These are phyloP conservation scores for Cantharis nigra DNA, from an alignment of 2,888 invertebrate genomes.

Conservation along the genomic window DNA sequence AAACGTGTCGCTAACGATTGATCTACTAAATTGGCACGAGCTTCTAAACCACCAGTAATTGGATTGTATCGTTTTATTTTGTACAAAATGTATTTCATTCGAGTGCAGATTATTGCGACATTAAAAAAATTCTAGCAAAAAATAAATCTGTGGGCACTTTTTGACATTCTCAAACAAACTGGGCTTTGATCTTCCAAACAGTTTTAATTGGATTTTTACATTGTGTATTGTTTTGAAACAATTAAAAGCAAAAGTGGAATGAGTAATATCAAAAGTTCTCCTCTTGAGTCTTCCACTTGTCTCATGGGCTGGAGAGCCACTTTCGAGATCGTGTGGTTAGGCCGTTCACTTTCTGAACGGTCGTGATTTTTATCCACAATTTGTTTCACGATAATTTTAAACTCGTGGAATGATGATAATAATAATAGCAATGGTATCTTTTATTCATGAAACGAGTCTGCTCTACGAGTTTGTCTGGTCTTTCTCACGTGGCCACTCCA, in stretches of 20 bases:
- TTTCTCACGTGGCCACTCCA: constrained; percentile 8
- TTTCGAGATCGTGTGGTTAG: too few species aligned
- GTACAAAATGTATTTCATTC: constrained; percentile 7
- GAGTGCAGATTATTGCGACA: background rate
- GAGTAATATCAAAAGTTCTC: background rate
- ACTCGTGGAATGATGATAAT: background rate
- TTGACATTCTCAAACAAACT: background rate
- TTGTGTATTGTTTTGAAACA: background rate
- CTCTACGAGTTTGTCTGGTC: constrained; percentile 24
- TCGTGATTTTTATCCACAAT: background rate
- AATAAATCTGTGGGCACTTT: background rate
- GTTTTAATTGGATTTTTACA: background rate
- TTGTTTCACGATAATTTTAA: background rate
- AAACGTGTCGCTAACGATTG: constrained; percentile 20
- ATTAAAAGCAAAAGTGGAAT: background rate
- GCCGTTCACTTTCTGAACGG: background rate
- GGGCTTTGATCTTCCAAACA: background rate
- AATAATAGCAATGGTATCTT: constrained; percentile 13
- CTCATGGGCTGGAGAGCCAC: background rate
- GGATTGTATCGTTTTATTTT: constrained; percentile 8
- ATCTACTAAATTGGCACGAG: constrained; percentile 16
- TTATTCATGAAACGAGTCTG: constrained; percentile 24
- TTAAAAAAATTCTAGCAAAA: background rate
- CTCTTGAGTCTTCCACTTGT: background rate
- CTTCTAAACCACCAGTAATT: constrained; percentile 12